A percentile compares a stretch with the other conserved stretches of the same genome.
Conservation (phyloP, 2,797 vertebrate genomes). For the Serranus cabrilla region DNA sequence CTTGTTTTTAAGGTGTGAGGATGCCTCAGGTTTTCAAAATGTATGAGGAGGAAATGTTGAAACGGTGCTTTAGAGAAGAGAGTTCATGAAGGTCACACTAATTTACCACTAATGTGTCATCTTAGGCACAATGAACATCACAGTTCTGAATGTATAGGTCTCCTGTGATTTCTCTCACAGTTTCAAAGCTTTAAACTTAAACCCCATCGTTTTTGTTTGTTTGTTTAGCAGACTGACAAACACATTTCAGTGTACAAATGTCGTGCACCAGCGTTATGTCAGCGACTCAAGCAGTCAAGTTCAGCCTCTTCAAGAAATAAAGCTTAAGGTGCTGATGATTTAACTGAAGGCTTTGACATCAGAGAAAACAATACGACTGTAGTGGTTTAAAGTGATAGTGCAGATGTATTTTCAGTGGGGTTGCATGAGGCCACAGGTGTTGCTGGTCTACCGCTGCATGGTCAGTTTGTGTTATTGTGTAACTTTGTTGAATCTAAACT, state of each 20-base stretch:
- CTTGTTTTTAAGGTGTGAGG: constrained; percentile 11
- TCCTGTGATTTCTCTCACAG: constrained; percentile 25
- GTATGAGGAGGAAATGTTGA: constrained; percentile 9
- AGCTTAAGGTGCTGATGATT: constrained; percentile 63
- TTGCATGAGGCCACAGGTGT: too few species aligned
- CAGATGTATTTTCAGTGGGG: too few species aligned
- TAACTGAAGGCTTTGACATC: constrained; percentile 25
- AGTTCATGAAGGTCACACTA: not conserved
- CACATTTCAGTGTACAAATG: constrained; percentile 32
- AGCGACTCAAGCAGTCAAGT: constrained; percentile 17
- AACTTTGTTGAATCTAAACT: too few species aligned
- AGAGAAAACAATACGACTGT: too few species aligned
- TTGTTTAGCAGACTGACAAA: constrained; percentile 15
- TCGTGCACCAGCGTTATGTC: constrained; percentile 32
- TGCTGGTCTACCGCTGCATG: too few species aligned
- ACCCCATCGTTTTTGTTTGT: not conserved
- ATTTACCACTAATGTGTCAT: constrained; percentile 21
- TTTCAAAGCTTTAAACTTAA: constrained; percentile 17
- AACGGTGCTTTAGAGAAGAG: not conserved
- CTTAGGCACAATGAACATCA: constrained; percentile 62
- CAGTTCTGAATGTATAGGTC: constrained; percentile 28
- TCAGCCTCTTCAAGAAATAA: constrained; percentile 57
- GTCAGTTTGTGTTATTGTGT: too few species aligned
- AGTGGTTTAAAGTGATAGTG: too few species aligned
- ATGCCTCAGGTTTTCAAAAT: constrained; percentile 2